These are phyloP conservation scores for Clytia hemisphaerica DNA, from an alignment of 30 jellyfish, hydroid and myxozoan species.

Conservation along the genomic window DNA sequence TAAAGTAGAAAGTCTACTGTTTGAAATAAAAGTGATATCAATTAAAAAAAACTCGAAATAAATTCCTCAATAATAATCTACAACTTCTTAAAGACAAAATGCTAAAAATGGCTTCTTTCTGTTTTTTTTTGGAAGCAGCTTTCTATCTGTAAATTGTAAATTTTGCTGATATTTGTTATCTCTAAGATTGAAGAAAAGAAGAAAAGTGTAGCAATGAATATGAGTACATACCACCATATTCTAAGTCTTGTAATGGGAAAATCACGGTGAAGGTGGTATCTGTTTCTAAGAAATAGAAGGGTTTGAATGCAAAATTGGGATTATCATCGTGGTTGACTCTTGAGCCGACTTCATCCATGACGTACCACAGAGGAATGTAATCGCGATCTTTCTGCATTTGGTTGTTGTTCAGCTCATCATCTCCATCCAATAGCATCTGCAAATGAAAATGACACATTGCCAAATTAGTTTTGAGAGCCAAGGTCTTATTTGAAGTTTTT, in stretches of 20 bases:
- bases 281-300: constrained; percentile 40
- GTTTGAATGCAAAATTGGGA: constrained; percentile 43
- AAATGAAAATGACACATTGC: too few relatives aligned
- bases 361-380: constrained; percentile 55
- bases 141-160: too few relatives aligned
- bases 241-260: constrained; percentile 37
- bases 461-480: too few relatives aligned
- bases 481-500: too few relatives aligned
- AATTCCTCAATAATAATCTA: neutral
- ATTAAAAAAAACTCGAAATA: neutral
- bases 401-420: too few relatives aligned
- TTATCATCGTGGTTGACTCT: constrained; percentile 57
- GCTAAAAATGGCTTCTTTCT: neutral
- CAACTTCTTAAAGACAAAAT: neutral
- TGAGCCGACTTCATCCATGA: constrained; percentile 66
- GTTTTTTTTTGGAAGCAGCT: too few relatives aligned
- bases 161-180: too few relatives aligned
- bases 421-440: too few relatives aligned
- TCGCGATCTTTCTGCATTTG: constrained; percentile 25
- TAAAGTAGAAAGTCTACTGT: neutral
- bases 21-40: neutral
- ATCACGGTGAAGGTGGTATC: constrained; percentile 37
- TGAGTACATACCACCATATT: constrained; percentile 37
- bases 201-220: neutral
- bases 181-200: neutral